These are phyloP conservation scores for Onychomys torridus DNA, from an alignment of 2,797 vertebrate genomes.

Conservation along the genomic window DNA sequence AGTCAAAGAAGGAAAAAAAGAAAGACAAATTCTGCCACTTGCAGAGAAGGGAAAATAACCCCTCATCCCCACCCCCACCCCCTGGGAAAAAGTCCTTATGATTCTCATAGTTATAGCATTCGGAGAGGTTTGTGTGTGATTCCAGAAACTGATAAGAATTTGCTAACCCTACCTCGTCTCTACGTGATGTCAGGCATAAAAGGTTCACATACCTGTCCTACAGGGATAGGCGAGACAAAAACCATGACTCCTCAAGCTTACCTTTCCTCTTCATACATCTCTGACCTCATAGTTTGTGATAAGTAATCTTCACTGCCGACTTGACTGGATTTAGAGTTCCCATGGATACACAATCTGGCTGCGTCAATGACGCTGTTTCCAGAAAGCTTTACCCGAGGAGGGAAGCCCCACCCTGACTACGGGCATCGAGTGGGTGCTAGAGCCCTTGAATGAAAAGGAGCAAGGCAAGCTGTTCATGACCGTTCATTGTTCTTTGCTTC, in stretches of 20 bases:
- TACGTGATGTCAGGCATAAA: background rate
- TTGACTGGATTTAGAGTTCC: background rate
- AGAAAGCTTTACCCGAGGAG: background rate
- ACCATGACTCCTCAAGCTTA: background rate
- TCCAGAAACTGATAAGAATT: background rate
- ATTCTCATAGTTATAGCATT: background rate
- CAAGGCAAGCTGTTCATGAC: too few relatives aligned
- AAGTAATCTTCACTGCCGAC: background rate
- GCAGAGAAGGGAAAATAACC: background rate
- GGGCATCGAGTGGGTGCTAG: background rate
- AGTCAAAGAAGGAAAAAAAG: background rate
- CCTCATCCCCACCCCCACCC: background rate
- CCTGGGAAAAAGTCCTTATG: background rate
- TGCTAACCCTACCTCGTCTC: background rate
- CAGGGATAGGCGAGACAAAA: background rate
- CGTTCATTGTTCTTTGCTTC: background rate
- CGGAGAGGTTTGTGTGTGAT: background rate
- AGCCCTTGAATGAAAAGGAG: background rate
- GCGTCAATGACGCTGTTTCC: background rate
- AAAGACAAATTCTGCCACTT: background rate
- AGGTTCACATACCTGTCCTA: background rate
- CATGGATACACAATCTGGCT: background rate
- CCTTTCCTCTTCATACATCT: background rate
- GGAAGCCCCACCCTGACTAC: background rate
- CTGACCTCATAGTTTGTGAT: constrained; percentile 2